These are phyloP conservation scores for Proctacanthus coquilletti DNA, from an alignment of 1,140 invertebrate species.

Conservation along the genomic window DNA sequence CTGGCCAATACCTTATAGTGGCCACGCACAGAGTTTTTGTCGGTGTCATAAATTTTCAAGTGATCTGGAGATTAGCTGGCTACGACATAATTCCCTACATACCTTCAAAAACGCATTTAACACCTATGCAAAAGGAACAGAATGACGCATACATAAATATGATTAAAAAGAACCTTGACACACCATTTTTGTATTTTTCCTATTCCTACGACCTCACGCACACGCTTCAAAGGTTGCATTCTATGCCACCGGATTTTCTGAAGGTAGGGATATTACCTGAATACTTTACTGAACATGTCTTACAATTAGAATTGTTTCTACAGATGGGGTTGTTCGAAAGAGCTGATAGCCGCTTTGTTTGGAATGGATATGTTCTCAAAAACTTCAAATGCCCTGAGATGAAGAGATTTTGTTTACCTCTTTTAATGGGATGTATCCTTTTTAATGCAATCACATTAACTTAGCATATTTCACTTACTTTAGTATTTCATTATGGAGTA, in stretches of 20 bases:
- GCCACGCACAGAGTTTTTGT: slow-evolving; percentile 74
- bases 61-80: slow-evolving; percentile 70
- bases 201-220: slow-evolving; percentile 89
- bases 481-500: slow-evolving; percentile 2
- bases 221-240: slow-evolving; percentile 75
- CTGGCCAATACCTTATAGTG: slow-evolving; percentile 78
- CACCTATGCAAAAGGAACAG: slow-evolving; percentile 56
- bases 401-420: slow-evolving; percentile 64
- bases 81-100: slow-evolving; percentile 80
- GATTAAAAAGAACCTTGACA: slow-evolving; percentile 60
- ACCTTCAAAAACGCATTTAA: slow-evolving; percentile 68
- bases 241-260: slow-evolving; percentile 72
- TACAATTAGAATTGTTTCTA: slow-evolving; percentile 10
- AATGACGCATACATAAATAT: slow-evolving; percentile 69
- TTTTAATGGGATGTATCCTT: slow-evolving; percentile 84
- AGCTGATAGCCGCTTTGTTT: slow-evolving; percentile 80
- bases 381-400: slow-evolving; percentile 51
- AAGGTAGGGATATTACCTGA: slow-evolving; percentile 33
- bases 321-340: slow-evolving; percentile 52
- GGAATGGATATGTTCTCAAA: slow-evolving; percentile 74
- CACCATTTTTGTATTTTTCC: slow-evolving; percentile 81
- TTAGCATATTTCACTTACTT: not conserved
- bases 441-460: too few relatives aligned
- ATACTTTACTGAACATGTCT: not conserved
- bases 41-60: slow-evolving; percentile 70